These are phyloP conservation scores for Athrips mouffetella DNA, from an alignment of 2,888 invertebrate genomes.

Conservation along the genomic window DNA sequence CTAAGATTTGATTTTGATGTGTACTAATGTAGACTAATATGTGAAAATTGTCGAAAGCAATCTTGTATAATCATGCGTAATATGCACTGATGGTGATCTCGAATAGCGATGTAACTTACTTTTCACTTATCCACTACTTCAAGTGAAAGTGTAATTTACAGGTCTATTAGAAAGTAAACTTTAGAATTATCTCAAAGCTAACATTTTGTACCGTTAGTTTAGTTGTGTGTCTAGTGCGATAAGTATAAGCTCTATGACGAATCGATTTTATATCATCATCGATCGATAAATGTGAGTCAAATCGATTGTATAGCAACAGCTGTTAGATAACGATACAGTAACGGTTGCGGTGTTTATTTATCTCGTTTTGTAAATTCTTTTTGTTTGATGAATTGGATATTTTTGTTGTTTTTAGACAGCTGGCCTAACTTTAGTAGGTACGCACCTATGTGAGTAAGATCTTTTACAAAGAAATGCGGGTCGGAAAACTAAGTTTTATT, in stretches of 20 bases:
- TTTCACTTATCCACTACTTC: conserved; percentile 37
- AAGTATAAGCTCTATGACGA: no score
- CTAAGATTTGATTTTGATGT: no score
- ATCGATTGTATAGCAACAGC: conserved; percentile 7
- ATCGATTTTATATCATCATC: no score
- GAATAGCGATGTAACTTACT: conserved; percentile 33
- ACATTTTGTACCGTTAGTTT: conserved; percentile 13
- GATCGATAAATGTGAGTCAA: no score
- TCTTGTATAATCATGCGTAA: background rate
- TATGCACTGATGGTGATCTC: background rate
- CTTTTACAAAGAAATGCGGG: no score
- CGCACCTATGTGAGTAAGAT: no score
- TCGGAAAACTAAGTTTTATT: no score
- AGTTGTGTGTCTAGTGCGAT: background rate
- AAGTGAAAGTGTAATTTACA: conserved; percentile 52
- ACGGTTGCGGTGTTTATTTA: background rate
- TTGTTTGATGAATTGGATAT: no score
- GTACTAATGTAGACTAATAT: no score
- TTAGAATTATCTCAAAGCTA: conserved; percentile 28
- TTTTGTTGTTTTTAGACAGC: no score
- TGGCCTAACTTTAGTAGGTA: no score
- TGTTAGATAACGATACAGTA: conserved; percentile 11
- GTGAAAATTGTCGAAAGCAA: no score
- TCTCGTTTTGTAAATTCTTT: background rate
- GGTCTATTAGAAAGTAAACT: conserved; percentile 48